A percentile compares a stretch with the other conserved stretches of the same genome.
Evolutionary conservation across 1,140 invertebrate genomes (phyloP).

Genomic region (Drosophila trapezifrons): DNA sequence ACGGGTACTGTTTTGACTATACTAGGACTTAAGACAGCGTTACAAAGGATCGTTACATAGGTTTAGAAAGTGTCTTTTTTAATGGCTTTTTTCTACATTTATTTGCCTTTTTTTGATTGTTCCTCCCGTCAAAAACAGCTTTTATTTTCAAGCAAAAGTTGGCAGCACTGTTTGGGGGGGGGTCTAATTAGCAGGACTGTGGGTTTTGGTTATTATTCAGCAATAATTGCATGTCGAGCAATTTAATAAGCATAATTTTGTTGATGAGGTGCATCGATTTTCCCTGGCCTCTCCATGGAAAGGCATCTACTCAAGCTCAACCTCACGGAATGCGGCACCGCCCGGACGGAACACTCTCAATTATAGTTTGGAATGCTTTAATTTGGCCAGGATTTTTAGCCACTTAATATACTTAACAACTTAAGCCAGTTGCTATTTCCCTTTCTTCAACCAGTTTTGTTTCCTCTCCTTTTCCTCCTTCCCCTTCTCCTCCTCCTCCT

Average conservation of each 20-base stretch:
- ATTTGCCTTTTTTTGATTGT: too few species aligned
- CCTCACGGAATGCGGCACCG: background rate
- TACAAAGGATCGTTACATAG: too few species aligned
- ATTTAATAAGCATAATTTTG: slow-evolving; percentile 12
- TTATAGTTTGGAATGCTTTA: background rate
- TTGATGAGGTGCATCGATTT: slow-evolving; percentile 3
- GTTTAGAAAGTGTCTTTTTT: too few species aligned
- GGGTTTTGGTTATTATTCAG: slow-evolving; percentile 2
- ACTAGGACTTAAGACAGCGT: too few species aligned
- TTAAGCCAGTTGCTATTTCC: background rate
- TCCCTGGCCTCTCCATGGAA: too few species aligned
- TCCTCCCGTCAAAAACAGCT: too few species aligned
- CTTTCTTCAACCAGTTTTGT: background rate
- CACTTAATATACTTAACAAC: slow-evolving; percentile 1
- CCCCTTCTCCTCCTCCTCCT: too few species aligned
- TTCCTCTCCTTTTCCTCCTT: background rate
- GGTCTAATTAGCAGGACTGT: background rate
- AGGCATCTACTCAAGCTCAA: background rate
- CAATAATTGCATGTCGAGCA: slow-evolving; percentile 4
- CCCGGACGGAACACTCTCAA: background rate
- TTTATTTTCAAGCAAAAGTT: too few species aligned
- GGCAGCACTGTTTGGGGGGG: too few species aligned
- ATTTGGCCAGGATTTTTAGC: background rate
- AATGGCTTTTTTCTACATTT: too few species aligned
- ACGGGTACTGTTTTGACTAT: too few species aligned